Evolutionary conservation across 2,113 vertebrate species (phyloP), one percentile per base, ranked within the genome.

Genomic region (Ardeotis arabs): DNA sequence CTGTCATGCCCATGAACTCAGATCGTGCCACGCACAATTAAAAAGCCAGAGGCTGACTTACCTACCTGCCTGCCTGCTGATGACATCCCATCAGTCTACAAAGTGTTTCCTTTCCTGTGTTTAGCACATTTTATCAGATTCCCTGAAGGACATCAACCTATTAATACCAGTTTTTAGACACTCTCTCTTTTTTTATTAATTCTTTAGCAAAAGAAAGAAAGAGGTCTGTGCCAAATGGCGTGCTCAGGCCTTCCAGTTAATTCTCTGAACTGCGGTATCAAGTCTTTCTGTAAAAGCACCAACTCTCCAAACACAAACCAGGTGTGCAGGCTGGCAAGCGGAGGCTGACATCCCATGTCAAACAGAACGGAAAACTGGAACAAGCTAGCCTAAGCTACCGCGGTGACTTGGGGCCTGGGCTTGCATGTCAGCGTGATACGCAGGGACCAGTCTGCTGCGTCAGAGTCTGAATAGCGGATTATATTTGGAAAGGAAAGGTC

Each of bases 91-190:
- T n/a, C 35, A 49, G 55, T 50, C 72, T 70, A 22, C 44, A 15
- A 11, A 29, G 59, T 84, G 81, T 84, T 87, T 86, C 28, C 49
- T 35, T 35, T 35, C 35, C 35, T 35, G 35, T 35, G 35, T 35
- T 35, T 83, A 86, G 90, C 25, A 24, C 22, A 23, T 95, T 93
- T 97, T 78, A 67, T 76, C 76, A 22, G 24, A n/a, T 84, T 89
- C 66, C 69, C 47, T 59, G 37, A 59, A 58, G 86, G 69, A 78
- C 56, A 75, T 72, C n/a, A 19, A 31, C 22, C 20, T 35, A 3
- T 41, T 77, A 67, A 41, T 73, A 60, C 5, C 27, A 62, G 23
- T 37, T 74, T 87, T 92, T 77, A 76, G 76, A 75, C 37, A 29
- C 25, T 39, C 49, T 45, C 21, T 72, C 60, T 77, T 12, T 58